Percentiles rank a stretch among this genome's conserved stretches.
These are phyloP conservation scores for Indicator maculatus DNA, from an alignment of 2,113 vertebrate species.

Conservation along the genomic window DNA sequence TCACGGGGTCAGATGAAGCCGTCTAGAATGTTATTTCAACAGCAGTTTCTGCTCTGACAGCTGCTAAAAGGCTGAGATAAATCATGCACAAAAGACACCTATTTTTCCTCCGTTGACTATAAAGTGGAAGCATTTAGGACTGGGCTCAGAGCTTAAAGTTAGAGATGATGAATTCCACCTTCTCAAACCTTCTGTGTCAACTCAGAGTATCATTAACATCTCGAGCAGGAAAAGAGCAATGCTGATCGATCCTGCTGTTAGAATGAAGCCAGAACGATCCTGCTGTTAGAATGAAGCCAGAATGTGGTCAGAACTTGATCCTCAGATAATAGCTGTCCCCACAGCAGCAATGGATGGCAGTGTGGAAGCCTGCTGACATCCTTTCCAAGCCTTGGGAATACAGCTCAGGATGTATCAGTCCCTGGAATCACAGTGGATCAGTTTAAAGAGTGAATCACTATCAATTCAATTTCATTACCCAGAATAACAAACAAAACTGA, in stretches of 20 bases:
- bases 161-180: not conserved
- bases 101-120: not conserved
- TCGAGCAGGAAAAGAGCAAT: not conserved
- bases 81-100: not conserved
- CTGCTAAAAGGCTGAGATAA: not conserved
- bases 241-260: not conserved
- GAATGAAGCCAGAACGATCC: not conserved
- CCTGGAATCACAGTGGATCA: not conserved
- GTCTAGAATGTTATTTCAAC: not conserved
- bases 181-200: not conserved
- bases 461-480: constrained; percentile 24
- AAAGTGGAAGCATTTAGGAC: not conserved
- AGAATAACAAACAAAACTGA: not conserved
- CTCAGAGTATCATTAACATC: not conserved
- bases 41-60: not conserved
- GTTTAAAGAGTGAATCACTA: constrained; percentile 32
- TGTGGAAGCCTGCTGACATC: not conserved
- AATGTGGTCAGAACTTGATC: not conserved
- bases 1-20: not conserved
- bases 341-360: not conserved
- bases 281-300: not conserved
- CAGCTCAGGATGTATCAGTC: not conserved
- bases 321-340: not conserved
- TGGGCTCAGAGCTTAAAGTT: not conserved
- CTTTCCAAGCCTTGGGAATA: not conserved